These are phyloP conservation scores for Hoplostethus mediterraneus DNA, from an alignment of 2,797 vertebrate species.

Conservation along the genomic window DNA sequence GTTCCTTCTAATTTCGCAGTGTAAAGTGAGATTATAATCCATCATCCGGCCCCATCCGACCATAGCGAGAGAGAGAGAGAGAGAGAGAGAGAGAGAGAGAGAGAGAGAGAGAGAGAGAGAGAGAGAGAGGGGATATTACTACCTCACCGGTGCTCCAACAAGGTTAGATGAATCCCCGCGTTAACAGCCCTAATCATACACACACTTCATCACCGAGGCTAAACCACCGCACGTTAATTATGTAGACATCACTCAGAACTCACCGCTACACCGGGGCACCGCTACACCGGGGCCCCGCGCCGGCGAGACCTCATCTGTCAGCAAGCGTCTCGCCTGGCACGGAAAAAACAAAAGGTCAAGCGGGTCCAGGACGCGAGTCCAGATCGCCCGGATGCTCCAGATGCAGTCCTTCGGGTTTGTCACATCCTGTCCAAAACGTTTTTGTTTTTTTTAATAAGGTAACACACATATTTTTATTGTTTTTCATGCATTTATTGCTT, in stretches of 20 bases:
- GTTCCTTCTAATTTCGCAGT: conserved; percentile 54
- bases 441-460: conserved; percentile 7
- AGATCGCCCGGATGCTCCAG: no score
- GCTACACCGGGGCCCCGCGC: conserved; percentile 65
- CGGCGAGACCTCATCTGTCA: conserved; percentile 82
- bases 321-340: conserved; percentile 54
- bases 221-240: conserved; percentile 84
- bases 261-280: conserved; percentile 70
- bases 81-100: conserved; percentile 4
- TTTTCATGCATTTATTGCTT: no score
- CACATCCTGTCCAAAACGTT: conserved; percentile 40
- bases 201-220: conserved; percentile 82
- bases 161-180: conserved; percentile 76
- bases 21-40: conserved; percentile 69
- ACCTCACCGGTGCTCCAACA: conserved; percentile 73
- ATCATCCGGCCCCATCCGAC: conserved; percentile 69
- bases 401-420: conserved; percentile 50
- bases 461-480: background rate
- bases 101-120: background rate
- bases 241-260: conserved; percentile 86
- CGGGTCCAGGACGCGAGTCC: conserved; percentile 67
- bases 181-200: conserved; percentile 86
- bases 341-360: conserved; percentile 81
- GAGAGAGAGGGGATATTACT: conserved; percentile 71
- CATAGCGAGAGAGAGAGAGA: conserved; percentile 53